Evolutionary conservation across 1,140 invertebrate species (phyloP).

Genomic region (Drosophila azteca): DNA sequence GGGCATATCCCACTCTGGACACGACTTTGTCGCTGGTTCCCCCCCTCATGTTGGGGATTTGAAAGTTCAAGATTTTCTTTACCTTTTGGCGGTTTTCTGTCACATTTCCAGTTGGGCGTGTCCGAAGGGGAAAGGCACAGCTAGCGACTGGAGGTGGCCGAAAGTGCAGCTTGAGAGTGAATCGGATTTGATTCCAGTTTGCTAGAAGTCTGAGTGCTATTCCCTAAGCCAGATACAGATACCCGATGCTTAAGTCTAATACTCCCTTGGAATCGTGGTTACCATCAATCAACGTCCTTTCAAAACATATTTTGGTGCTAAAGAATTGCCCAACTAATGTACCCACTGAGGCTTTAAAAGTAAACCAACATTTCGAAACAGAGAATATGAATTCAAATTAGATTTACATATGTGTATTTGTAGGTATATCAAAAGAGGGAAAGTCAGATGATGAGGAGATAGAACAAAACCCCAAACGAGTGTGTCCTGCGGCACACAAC

Average conservation of each 20-base stretch:
- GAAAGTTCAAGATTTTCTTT: slow-evolving; percentile 46
- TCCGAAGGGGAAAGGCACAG: slow-evolving; percentile 6
- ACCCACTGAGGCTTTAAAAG: background rate
- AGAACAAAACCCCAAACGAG: slow-evolving; percentile 15
- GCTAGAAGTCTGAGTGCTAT: no score
- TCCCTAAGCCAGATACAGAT: no score
- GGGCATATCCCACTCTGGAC: slow-evolving; percentile 26
- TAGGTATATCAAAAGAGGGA: slow-evolving; percentile 44
- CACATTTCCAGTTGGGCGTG: slow-evolving; percentile 40
- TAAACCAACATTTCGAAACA: slow-evolving; percentile 25
- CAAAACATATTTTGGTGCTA: slow-evolving; percentile 4
- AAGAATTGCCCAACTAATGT: no score
- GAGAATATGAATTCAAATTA: slow-evolving; percentile 65
- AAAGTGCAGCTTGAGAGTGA: slow-evolving; percentile 20
- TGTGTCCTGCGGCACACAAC: slow-evolving; percentile 60
- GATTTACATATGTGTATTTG: slow-evolving; percentile 30
- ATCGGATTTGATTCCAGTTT: slow-evolving; percentile 8
- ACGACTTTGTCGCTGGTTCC: slow-evolving; percentile 43
- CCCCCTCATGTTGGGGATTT: slow-evolving; percentile 11
- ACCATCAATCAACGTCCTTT: background rate
- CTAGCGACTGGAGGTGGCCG: slow-evolving; percentile 13
- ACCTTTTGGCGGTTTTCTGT: slow-evolving; percentile 17
- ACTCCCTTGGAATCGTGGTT: no score
- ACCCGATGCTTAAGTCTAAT: no score
- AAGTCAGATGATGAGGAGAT: background rate